A percentile compares a stretch with the other conserved stretches of the same genome.
Conservation (phyloP, 2,113 vertebrate species). For the Hiodon alosoides region DNA sequence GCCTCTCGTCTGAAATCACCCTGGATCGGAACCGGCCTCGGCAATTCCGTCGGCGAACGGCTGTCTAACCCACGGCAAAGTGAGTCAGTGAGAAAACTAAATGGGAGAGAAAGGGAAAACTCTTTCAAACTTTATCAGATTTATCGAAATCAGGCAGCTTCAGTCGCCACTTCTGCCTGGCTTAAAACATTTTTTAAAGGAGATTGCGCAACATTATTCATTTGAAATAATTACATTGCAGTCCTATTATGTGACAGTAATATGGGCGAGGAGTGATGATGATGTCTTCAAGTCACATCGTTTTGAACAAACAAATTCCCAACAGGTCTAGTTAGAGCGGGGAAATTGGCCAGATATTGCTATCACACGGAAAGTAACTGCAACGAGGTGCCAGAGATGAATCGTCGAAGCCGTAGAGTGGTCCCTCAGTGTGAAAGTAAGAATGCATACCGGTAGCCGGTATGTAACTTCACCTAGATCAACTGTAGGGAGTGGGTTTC, state of each 20-base stretch:
- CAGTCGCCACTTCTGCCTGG: constrained; percentile 54
- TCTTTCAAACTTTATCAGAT: constrained; percentile 49
- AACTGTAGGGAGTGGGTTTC: no score
- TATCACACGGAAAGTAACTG: constrained; percentile 74
- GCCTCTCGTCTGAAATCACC: background rate
- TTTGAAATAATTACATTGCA: constrained; percentile 72
- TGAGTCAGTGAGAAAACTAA: constrained; percentile 33
- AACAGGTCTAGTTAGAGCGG: constrained; percentile 79
- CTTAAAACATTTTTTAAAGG: constrained; percentile 54
- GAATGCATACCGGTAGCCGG: constrained; percentile 47
- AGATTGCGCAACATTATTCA: constrained; percentile 70
- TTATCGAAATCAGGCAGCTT: constrained; percentile 53
- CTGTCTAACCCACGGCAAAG: constrained; percentile 30
- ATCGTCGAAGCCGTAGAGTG: constrained; percentile 56
- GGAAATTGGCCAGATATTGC: constrained; percentile 79
- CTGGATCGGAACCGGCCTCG: background rate
- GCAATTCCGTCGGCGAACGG: constrained; percentile 13
- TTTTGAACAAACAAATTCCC: constrained; percentile 74
- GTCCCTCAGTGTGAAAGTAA: constrained; percentile 50
- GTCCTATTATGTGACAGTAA: constrained; percentile 79
- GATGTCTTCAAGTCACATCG: constrained; percentile 74
- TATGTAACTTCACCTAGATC: no score
- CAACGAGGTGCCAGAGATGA: constrained; percentile 70
- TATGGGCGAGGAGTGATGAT: constrained; percentile 75
- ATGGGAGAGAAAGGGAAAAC: constrained; percentile 35